Evolutionary conservation across 2,797 vertebrate species (phyloP), one percentile per base, ranked within the genome.

Genomic region (Chelon auratus): DNA sequence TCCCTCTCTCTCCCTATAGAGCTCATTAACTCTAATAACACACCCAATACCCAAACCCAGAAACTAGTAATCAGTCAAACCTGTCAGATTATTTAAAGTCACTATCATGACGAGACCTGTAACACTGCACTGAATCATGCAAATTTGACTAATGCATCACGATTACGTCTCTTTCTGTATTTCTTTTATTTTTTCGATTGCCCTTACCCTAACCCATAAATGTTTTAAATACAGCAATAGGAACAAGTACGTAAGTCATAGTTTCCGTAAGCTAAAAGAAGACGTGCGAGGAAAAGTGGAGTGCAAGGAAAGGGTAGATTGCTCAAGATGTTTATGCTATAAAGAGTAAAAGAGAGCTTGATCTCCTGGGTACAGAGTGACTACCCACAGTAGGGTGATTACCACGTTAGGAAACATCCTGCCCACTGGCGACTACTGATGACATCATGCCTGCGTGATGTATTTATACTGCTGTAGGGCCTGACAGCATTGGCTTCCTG

Each of bases 361-460:
- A 90, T 92, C 90, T 91, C 90, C 20, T 47, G 81, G 87, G 88
- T 84, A 75, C 87, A 36, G 73, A 84, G 83, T 85, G 87, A 91
- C 83, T 90, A 80, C 80, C 91, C 91, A 86, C 91, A 90, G 89
- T 70, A 80, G 91, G 80, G 77, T 39, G 82, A 93, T 92, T 92
- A 93, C 87, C 83, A 85, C 85, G 71, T 90, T 89, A 87, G 89
- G 88, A 91, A 87, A 93, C 89, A 91, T 94, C 89, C 91, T 91
- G 91, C 82, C 87, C 83, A 68, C 76, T 81, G 86, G 85, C 78
- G 52, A 86, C 87, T 78, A 37, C 82, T 84, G 84, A 90, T 94
- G 93, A 94, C 93, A 93, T 93, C 91, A 94, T 92, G 77, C 67
- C 85, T 79, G 72, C 40, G 59, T 89, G 87, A 93, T 92, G 89